These are phyloP conservation scores for Oligia latruncula DNA, from an alignment of 2,888 invertebrate species.

Conservation along the genomic window DNA sequence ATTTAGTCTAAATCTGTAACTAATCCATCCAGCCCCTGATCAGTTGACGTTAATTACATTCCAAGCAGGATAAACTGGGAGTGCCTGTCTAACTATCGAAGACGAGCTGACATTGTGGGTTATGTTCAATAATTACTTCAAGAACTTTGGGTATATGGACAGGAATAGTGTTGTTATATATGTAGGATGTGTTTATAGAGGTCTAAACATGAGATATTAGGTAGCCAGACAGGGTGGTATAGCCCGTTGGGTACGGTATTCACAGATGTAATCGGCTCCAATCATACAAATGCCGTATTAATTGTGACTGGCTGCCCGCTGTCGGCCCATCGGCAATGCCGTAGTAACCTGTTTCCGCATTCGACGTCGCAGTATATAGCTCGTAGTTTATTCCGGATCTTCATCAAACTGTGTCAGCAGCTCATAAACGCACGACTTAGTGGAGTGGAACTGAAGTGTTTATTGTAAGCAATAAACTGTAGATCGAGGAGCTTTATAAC, in stretches of 20 bases:
- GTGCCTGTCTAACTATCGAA: constrained; percentile 59
- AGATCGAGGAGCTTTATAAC: constrained; percentile 54
- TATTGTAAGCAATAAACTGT: constrained; percentile 62
- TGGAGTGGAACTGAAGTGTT: constrained; percentile 58
- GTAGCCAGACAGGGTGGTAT: neutral
- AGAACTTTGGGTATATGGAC: constrained; percentile 29
- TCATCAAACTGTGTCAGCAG: constrained; percentile 55
- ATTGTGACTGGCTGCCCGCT: constrained; percentile 24
- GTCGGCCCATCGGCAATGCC: constrained; percentile 31
- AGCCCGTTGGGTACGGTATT: neutral
- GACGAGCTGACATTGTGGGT: constrained; percentile 57
- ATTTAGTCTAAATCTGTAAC: constrained; percentile 71
- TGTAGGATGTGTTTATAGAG: constrained; percentile 1
- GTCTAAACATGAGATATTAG: neutral
- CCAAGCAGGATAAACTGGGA: constrained; percentile 48
- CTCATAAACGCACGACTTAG: constrained; percentile 60
- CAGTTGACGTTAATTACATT: constrained; percentile 65
- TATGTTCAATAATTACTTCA: constrained; percentile 58
- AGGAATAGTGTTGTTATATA: constrained; percentile 10
- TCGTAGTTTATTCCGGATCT: constrained; percentile 52
- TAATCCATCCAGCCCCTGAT: constrained; percentile 61
- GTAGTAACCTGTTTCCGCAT: constrained; percentile 52
- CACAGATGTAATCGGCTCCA: constrained; percentile 21
- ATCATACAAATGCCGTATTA: constrained; percentile 34
- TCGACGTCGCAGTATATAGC: constrained; percentile 38